Conservation (phyloP, 2,797 vertebrate species). For the Chelon labrosus region DNA sequence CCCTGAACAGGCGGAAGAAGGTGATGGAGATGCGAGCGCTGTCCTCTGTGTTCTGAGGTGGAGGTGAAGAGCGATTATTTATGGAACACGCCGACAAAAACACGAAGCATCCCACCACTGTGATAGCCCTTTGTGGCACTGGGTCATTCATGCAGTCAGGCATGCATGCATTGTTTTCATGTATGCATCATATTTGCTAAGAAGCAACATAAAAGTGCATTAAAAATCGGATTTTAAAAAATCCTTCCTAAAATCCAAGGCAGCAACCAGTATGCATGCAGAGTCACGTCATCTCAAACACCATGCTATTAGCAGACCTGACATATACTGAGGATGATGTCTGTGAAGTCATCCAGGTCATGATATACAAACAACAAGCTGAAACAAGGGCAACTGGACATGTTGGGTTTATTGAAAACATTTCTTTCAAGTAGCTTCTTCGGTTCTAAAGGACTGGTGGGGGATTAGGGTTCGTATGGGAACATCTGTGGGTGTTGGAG, state of each 20-base stretch:
- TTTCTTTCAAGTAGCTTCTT: no score
- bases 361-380: no score
- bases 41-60: conserved; percentile 94
- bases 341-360: no score
- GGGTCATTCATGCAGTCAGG: conserved; percentile 25
- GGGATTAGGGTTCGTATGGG: no score
- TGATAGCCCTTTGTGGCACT: neutral
- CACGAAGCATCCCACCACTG: neutral
- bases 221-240: neutral
- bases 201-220: conserved; percentile 5
- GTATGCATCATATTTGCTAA: neutral
- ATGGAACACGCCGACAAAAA: neutral
- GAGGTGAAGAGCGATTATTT: conserved; percentile 28
- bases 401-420: no score
- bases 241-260: neutral
- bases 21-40: conserved; percentile 99
- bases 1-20: conserved; percentile 98
- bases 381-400: no score
- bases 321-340: neutral
- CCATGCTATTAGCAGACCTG: conserved; percentile 36
- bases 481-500: no score
- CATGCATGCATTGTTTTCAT: conserved; percentile 17
- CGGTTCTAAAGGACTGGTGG: no score
- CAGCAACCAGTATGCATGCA: conserved; percentile 44
- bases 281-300: conserved; percentile 24